These are phyloP conservation scores for Phataginus tricuspis DNA, from an alignment of 2,797 vertebrate species.

Conservation along the genomic window DNA sequence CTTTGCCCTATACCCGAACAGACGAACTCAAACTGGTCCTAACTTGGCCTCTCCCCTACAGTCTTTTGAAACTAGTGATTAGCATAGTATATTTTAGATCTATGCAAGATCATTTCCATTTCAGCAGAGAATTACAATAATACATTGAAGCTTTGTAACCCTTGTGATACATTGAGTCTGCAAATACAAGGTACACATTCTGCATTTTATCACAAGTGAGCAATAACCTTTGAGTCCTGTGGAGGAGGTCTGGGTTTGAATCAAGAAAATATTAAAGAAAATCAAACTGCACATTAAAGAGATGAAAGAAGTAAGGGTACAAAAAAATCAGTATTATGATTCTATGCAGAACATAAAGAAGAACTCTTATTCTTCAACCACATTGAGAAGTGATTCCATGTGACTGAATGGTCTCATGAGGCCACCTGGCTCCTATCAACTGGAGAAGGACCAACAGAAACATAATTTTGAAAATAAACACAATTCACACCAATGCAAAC, in stretches of 20 bases:
- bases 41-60: neutral
- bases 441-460: neutral
- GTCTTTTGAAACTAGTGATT: neutral
- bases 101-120: neutral
- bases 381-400: neutral
- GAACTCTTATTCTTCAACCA: neutral
- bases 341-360: neutral
- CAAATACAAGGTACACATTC: neutral
- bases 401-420: neutral
- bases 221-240: neutral
- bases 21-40: neutral
- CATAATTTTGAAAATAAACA: neutral
- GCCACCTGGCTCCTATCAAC: neutral
- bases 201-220: neutral
- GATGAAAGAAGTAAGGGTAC: neutral
- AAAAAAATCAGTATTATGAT: neutral
- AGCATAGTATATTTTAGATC: neutral
- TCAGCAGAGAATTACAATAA: neutral
- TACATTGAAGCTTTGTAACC: neutral
- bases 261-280: slow-evolving; percentile 10
- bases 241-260: neutral
- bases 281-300: neutral
- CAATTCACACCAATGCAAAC: neutral
- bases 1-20: neutral
- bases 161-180: neutral